Evolutionary conservation across 2,888 invertebrate species (phyloP).

Genomic region (Plebejus argus): DNA sequence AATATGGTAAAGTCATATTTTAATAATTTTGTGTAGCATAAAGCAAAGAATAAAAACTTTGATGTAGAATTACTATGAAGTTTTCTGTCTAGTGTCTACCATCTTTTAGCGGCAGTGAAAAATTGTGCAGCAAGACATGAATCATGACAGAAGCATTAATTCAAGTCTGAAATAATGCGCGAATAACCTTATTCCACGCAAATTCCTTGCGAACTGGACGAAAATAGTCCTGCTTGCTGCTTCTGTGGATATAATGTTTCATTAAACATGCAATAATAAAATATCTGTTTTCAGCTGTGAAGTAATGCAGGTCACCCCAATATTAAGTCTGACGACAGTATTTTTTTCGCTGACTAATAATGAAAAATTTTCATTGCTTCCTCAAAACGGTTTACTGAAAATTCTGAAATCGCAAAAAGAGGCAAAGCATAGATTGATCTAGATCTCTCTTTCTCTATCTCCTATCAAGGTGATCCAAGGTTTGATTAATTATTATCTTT

Average conservation of each 20-base stretch:
- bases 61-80: no score
- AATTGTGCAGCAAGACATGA: not conserved
- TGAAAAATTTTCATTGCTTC: not conserved
- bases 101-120: not conserved
- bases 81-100: no score
- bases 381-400: not conserved
- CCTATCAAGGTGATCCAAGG: no score
- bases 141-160: conserved; percentile 20
- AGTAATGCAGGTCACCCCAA: conserved; percentile 24
- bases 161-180: not conserved
- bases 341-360: conserved; percentile 4
- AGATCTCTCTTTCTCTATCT: no score
- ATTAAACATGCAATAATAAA: conserved; percentile 28
- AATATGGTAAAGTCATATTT: no score
- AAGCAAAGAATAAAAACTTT: no score
- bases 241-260: conserved; percentile 24
- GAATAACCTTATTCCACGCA: conserved; percentile 11
- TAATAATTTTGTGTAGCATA: no score
- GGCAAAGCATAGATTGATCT: not conserved
- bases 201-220: conserved; percentile 29
- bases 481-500: no score
- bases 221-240: conserved; percentile 21
- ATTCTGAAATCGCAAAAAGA: not conserved
- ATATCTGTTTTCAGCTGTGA: conserved; percentile 26
- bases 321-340: conserved; percentile 15